Conservation (phyloP, 2,113 vertebrate species). For the Chloropsis cyanopogon region DNA sequence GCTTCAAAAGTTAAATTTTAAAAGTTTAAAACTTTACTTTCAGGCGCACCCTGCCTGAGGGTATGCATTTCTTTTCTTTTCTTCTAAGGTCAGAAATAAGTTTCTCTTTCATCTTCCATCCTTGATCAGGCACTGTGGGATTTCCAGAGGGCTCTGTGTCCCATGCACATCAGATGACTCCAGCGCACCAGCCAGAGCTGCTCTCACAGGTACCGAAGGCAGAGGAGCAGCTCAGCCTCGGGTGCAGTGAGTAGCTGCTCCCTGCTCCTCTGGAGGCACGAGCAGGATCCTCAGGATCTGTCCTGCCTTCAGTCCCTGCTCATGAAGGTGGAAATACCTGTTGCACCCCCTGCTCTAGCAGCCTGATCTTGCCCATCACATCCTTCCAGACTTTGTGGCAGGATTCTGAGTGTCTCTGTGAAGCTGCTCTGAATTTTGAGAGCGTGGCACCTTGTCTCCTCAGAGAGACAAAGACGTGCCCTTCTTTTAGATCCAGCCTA, state of each 20-base stretch:
- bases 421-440: neutral
- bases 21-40: neutral
- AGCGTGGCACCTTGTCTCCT: neutral
- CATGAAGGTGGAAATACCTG: neutral
- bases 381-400: rapidly evolving
- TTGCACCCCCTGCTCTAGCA: neutral
- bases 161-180: neutral
- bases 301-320: rapidly evolving
- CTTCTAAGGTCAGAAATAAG: neutral
- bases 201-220: neutral
- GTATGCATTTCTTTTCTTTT: neutral
- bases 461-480: neutral
- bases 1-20: neutral
- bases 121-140: neutral
- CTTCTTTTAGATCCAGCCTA: neutral
- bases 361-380: rapidly evolving
- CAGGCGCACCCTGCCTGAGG: neutral
- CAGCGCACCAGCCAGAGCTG: neutral
- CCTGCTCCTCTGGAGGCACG: neutral
- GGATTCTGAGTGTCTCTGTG: neutral
- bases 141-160: neutral
- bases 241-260: neutral
- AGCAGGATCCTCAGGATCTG: neutral
- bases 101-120: neutral
- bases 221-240: neutral